Evolutionary conservation across 2,113 vertebrate species (phyloP), one percentile per base, ranked within the genome.

Genomic region (Perca fluviatilis): DNA sequence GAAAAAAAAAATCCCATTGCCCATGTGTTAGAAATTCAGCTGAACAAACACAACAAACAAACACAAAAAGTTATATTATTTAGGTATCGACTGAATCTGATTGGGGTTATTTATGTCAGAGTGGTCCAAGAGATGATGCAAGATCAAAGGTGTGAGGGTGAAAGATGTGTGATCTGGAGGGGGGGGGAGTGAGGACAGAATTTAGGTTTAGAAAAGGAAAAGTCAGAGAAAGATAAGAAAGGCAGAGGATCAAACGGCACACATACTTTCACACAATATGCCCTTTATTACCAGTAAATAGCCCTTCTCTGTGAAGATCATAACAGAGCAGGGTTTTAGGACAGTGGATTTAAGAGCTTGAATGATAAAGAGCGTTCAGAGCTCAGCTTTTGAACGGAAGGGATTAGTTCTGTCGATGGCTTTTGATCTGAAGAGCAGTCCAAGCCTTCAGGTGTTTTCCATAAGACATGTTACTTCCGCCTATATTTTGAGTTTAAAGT

Each of bases 331-430:
- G 65, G 60, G 65, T 36, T 79, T 81, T 58, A 81, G 56, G 69
- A 70, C 54, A 30, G 51, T 46, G 53, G 63, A 50, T 74, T 74
- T 74, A 73, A 73, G 57, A 73, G 47, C 53, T 60, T 2, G 27
- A 53, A 19, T 69, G 62, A 80, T 77, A 54, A 67, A 74, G 25
- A 71, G 77, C 14, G 36, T 57, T 73, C 40, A 27, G 50, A 77
- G 67, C 65, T 81, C 40, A 62, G 67, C 51, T 69, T 88, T 80
- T 16, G 73, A 74, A 54, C n/a, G 33, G 23, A 25, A 25, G 36
- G 73, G 77, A 86, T 88, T 82, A 64, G 74, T 63, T 80, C 68
- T 72, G 82, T 76, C 74, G 56, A 3, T 69, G 66, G 60, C 21
- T 77, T 77, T 66, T 56, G 8, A n/a, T 63, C 51, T 43, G 75